phyloP scores from a whole-genome alignment of 2,888 invertebrate species.

The Cactoblastis cactorum region DNA sequence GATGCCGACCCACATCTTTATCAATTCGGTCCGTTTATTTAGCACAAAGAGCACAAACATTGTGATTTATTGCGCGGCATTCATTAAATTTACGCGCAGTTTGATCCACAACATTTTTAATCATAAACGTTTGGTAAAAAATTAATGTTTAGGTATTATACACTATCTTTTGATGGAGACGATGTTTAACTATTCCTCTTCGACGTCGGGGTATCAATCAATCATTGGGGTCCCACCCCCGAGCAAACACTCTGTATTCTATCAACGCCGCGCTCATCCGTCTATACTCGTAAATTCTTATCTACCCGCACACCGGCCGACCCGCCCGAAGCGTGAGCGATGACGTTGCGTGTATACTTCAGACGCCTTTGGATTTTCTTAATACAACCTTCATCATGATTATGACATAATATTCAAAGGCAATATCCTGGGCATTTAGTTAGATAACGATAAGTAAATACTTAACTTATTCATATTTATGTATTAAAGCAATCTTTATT shows the following conservation, averaged over 20 bases:
- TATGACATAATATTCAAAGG: constrained; percentile 32
- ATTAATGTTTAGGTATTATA: constrained; percentile 25
- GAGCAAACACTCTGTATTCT: constrained; percentile 62
- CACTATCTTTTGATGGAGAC: constrained; percentile 23
- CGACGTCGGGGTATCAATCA: constrained; percentile 52
- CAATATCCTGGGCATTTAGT: constrained; percentile 4
- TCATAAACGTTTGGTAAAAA: constrained; percentile 18
- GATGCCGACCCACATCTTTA: constrained; percentile 49
- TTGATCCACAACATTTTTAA: constrained; percentile 2
- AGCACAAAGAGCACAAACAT: constrained; percentile 49
- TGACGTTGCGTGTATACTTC: constrained; percentile 57
- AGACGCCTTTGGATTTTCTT: constrained; percentile 39
- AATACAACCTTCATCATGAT: constrained; percentile 34
- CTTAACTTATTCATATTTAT: background rate
- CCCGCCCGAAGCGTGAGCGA: constrained; percentile 57
- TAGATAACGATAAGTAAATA: background rate
- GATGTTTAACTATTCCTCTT: constrained; percentile 49
- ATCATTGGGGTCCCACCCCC: constrained; percentile 51
- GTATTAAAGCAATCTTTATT: too few relatives aligned
- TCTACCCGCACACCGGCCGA: constrained; percentile 50
- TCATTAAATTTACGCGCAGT: constrained; percentile 1
- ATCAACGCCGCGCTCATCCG: constrained; percentile 60
- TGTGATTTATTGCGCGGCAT: constrained; percentile 25
- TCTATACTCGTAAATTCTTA: constrained; percentile 62
- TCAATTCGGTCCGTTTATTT: constrained; percentile 28